Evolutionary conservation across 92 coral and sea anemone species (phyloP), one percentile per base, ranked within the genome.

Genomic region (Epizoanthus illoricatus): DNA sequence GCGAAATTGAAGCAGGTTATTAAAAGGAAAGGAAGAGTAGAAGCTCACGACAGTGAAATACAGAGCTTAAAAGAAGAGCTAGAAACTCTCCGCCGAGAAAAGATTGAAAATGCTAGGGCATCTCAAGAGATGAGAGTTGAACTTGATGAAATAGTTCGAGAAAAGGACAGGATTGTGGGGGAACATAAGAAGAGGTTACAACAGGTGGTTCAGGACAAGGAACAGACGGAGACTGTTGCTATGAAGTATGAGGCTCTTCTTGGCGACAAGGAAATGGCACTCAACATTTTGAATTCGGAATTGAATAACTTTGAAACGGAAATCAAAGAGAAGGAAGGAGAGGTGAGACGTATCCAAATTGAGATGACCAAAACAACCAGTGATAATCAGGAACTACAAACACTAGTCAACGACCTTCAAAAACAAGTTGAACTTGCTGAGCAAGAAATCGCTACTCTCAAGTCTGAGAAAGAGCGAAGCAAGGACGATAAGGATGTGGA

Each of bases 61-160:
- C 76, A 56, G 61, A 76, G 80, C 11, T 69, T 92, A 4, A 88
- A 63, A 65, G 89, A 89, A 15, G 97, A 90, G 33, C 65, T 88
- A 13, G 85, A 92, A 39, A 81, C 62, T 69, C 90, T 85, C 33
- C 92, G 97, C 16, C 92, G 88, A 65, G 97, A 92, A 16, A 92
- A 88, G 73, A 71, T 90, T 28, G 79, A 76, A 45, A 57, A 61
- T 21, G 97, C 91, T 64, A 88, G 81, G 84, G 43, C 73, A 43
- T 88, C 90, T 13, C 88, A 92, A 68, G 97, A 86, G 24, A 59
- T 90, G 55, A 87, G 97, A 5, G 71, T 87, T 65, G 94, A 92
- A 52, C 80, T 92, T 4, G 97, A 88, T 62, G 87, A 81, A 54
- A 71, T 90, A 16, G 92, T 92, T 18, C 84, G 89, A n/a, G 89